Evolutionary conservation across 2,888 invertebrate species (phyloP), one percentile per base, ranked within the genome.

Genomic region (Drosophila hawaiiensis): DNA sequence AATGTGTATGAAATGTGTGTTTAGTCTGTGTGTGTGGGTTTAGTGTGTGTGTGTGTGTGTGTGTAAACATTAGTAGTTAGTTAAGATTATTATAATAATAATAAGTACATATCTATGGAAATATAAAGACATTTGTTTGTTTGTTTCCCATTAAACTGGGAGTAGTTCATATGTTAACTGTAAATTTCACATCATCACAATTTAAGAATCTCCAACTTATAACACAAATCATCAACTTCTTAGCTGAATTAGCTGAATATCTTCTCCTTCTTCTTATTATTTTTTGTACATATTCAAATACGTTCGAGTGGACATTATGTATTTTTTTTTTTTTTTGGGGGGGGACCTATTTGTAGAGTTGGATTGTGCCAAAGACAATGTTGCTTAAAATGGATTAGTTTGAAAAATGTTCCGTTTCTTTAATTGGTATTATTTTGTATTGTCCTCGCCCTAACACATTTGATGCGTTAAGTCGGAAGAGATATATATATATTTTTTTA

Each of bases 111-210:
- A 72, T 81, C 69, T 79, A 70, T 83, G 78, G 78, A 85, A 90
- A 91, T 89, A 89, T 90, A 87, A 91, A 88, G 89, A 91, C 84
- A 83, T 87, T 89, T 86, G 90, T 90, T 84, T 85, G 89, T 83
- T 47, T 76, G 55, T 89, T 62, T 90, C 91, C 92, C 93, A 93
- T 93, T 91, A 89, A 93, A 92, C 92, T 93, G 93, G 92, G 92
- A 91, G 89, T 91, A 91, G 91, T 91, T 91, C 85, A 91, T 88
- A 90, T 85, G 93, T 93, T 93, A 93, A 93, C 93, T 93, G 92
- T 93, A 92, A 92, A 93, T 93, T 93, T 92, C 93, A 93, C 93
- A 93, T 93, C 93, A 93, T 93, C 93, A 93, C 93, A 93, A 92
- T 92, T 93, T 89, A 83, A 89, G 90, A 79, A 83, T 89, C 76